phyloP scores from a whole-genome alignment of 1,140 invertebrate species.

The Drosophila truncata region DNA sequence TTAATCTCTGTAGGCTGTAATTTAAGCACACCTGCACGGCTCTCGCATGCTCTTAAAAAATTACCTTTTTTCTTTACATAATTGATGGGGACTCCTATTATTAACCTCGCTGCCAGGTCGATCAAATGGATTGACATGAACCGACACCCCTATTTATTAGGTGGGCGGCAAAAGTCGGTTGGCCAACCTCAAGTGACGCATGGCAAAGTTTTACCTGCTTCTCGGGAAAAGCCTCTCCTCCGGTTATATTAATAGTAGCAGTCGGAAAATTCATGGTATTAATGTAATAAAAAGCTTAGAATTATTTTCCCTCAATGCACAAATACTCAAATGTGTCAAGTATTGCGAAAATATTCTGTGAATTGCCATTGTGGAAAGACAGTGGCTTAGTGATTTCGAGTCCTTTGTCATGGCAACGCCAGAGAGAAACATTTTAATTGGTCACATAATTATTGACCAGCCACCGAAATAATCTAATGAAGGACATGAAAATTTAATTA shows the following conservation, averaged over 20 bases:
- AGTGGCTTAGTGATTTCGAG: slow-evolving; percentile 11
- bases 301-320: not conserved
- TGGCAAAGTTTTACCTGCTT: not conserved
- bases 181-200: slow-evolving; percentile 10
- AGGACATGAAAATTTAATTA: slow-evolving; percentile 35
- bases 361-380: slow-evolving; percentile 12
- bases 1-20: slow-evolving; percentile 12
- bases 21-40: slow-evolving; percentile 8
- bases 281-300: not conserved
- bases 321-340: slow-evolving; percentile 3
- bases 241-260: slow-evolving; percentile 1
- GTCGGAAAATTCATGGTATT: not conserved
- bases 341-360: slow-evolving; percentile 13
- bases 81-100: slow-evolving; percentile 22
- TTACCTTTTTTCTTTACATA: slow-evolving; percentile 1
- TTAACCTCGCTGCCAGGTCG: slow-evolving; percentile 16
- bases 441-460: slow-evolving; percentile 34
- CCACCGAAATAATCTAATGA: not conserved
- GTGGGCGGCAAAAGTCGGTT: not conserved
- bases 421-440: slow-evolving; percentile 24
- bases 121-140: slow-evolving; percentile 12
- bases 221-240: not conserved
- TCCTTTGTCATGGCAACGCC: slow-evolving; percentile 27
- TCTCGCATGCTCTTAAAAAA: slow-evolving; percentile 18
- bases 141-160: slow-evolving; percentile 15